Conservation (phyloP, 2,113 vertebrate species). For the Globicephala melas region DNA sequence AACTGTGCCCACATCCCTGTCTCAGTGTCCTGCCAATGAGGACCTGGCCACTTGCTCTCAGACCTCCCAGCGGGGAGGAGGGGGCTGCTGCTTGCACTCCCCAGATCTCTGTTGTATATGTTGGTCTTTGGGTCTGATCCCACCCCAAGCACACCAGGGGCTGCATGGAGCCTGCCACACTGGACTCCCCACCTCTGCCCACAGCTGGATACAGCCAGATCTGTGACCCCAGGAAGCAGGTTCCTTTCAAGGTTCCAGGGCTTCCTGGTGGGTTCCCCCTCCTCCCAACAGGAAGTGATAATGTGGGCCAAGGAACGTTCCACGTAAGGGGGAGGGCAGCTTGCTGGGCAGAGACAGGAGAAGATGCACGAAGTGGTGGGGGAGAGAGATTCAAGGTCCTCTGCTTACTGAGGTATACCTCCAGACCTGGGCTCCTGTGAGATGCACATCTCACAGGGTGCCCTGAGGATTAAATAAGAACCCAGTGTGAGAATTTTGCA, state of each 20-base stretch:
- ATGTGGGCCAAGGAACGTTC: background rate
- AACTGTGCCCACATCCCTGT: background rate
- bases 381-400: background rate
- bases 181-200: background rate
- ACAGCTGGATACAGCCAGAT: background rate
- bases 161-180: background rate
- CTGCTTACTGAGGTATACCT: no score
- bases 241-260: background rate
- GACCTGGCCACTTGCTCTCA: background rate
- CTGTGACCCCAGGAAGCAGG: background rate
- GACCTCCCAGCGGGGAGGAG: no score
- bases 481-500: background rate
- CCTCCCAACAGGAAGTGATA: background rate
- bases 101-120: rapidly evolving
- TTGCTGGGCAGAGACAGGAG: background rate
- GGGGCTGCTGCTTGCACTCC: background rate
- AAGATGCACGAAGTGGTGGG: background rate
- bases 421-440: background rate
- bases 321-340: background rate
- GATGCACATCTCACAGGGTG: background rate
- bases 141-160: background rate
- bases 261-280: background rate
- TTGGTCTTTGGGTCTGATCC: background rate
- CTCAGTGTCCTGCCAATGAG: background rate
- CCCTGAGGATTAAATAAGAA: background rate